A percentile compares a stretch with the other conserved stretches of the same genome.
Evolutionary conservation across 1,140 invertebrate species (phyloP).

Genomic region (Drosophila kepulauana): DNA sequence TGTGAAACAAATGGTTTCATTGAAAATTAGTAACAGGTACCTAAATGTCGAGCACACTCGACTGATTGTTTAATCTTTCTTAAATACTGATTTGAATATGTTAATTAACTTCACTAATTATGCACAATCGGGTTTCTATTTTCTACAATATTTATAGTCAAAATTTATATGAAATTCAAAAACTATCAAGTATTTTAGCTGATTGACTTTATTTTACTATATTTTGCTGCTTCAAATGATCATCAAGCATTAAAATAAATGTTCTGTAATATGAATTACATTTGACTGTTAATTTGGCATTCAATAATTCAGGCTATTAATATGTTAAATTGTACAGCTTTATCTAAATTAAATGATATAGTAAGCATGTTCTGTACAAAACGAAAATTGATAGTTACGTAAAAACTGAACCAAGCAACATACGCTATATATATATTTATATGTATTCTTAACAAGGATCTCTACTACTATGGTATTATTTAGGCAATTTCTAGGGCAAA

Average conservation of each 20-base stretch:
- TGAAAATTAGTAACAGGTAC: too few species aligned
- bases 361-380: constrained; percentile 58
- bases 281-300: constrained; percentile 63
- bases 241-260: constrained; percentile 53
- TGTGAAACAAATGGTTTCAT: too few species aligned
- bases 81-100: too few species aligned
- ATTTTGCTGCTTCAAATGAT: constrained; percentile 28
- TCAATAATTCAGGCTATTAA: constrained; percentile 59
- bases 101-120: too few species aligned
- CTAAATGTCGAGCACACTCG: too few species aligned
- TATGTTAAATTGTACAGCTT: constrained; percentile 50
- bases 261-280: constrained; percentile 35
- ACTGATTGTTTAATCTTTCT: too few species aligned
- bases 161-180: not conserved
- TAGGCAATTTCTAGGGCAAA: constrained; percentile 36
- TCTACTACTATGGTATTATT: constrained; percentile 27
- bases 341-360: constrained; percentile 26
- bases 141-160: too few species aligned
- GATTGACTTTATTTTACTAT: not conserved
- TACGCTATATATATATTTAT: constrained; percentile 18
- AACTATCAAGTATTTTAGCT: not conserved
- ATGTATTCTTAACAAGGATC: constrained; percentile 1
- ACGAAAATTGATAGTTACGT: constrained; percentile 32
- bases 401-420: constrained; percentile 63
- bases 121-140: too few species aligned